Evolutionary conservation across 1,140 invertebrate species (phyloP), one percentile per base, ranked within the genome.

Genomic region (Ooceraea biroi): DNA sequence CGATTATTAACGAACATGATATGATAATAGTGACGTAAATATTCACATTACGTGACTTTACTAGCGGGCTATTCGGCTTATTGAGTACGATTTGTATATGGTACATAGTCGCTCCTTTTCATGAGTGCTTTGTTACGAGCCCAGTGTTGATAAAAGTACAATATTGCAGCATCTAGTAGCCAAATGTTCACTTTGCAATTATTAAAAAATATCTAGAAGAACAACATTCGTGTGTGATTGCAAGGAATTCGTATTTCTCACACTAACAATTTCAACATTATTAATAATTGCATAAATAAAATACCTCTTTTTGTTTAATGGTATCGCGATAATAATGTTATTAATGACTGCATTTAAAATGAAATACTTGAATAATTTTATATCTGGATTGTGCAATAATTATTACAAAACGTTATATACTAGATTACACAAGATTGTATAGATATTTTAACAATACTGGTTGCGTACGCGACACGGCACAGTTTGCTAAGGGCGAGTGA

Each of bases 361-460:
- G 36, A 36, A 7, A 36, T 7, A 7, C 2, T 36, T 7, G 36
- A 36, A 36, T 7, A 7, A 41, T 12, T 48, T 65, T 63, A 22
- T 8, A 76, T 48, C 27, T 63, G 14, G 44, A 65, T 65, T 14
- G n/a, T 48, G 30, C 12, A 19, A 8, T 41, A 17, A 41, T 76
- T 30, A 36, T 0, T 25, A 63, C 17, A 58, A 74, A 73, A 19
- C 19, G 25, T 19, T 10, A 17, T 11, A 27, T 3, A 25, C 36
- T n/a, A n/a, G 36, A 61, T 61, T 12, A 25, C 72, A 36, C 17
- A 12, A 74, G 57, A 63, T 46, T n/a, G n/a, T n/a, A 63, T 44
- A 46, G 22, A 61, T 74, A 61, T 63, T 74, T 74, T 74, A 74
- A 48, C 72, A 63, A 48, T 55, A 46, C 72, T 63, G 57, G 17